These are phyloP conservation scores for Sebastes trivittatus DNA, from an alignment of 2,797 vertebrate genomes.

Conservation along the genomic window DNA sequence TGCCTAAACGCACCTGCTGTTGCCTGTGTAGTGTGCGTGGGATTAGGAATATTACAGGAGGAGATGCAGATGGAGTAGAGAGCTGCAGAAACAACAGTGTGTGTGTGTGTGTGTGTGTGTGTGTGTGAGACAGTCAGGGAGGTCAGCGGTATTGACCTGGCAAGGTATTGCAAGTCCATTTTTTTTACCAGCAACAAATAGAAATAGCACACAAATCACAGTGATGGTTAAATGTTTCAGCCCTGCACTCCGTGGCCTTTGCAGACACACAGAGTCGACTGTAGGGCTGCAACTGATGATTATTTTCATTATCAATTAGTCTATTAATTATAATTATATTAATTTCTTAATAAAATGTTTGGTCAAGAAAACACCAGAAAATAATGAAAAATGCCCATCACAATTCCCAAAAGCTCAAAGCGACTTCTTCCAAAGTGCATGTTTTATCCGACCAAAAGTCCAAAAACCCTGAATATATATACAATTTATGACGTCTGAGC, in stretches of 20 bases:
- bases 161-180: background rate
- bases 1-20: slow-evolving; percentile 58
- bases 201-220: background rate
- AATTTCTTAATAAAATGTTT: background rate
- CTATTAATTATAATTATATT: too few relatives aligned
- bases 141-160: slow-evolving; percentile 8
- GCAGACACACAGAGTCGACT: background rate
- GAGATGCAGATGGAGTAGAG: slow-evolving; percentile 11
- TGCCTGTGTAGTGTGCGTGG: slow-evolving; percentile 21
- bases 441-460: background rate
- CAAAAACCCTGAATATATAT: background rate
- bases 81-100: background rate
- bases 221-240: background rate
- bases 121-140: background rate
- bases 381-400: background rate
- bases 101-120: background rate
- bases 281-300: background rate
- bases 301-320: background rate
- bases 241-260: background rate
- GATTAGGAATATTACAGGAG: slow-evolving; percentile 33
- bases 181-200: background rate
- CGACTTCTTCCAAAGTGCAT: background rate
- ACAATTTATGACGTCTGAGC: background rate
- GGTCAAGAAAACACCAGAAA: background rate
- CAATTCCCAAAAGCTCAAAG: background rate